Evolutionary conservation across 2,113 vertebrate species (phyloP).

Genomic region (Pangasianodon gigas): DNA sequence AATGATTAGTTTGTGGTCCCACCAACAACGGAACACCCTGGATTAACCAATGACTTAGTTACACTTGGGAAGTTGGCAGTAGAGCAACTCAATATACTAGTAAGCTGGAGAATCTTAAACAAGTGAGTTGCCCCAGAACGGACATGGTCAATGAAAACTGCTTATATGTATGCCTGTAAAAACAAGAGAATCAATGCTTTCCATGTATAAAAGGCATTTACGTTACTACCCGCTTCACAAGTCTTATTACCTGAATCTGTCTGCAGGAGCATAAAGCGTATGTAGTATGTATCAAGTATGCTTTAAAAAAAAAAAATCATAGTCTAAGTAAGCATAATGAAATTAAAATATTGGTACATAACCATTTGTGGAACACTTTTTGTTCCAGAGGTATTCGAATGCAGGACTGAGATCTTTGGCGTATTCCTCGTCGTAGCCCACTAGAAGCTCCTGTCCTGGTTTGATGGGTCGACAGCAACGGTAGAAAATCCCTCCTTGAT

Average conservation of each 20-base stretch:
- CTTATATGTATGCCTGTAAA: background rate
- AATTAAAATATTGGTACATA: constrained; percentile 11
- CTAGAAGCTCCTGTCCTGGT: constrained; percentile 22
- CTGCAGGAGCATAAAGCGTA: background rate
- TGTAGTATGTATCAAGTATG: background rate
- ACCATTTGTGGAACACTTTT: constrained; percentile 25
- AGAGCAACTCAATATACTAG: background rate
- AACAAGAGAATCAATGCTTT: background rate
- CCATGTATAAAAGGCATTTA: background rate
- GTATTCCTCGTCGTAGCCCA: constrained; percentile 18
- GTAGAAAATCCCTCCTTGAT: constrained; percentile 13
- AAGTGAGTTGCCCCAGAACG: background rate
- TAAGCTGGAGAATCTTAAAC: background rate
- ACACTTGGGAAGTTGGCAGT: background rate
- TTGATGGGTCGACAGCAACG: constrained; percentile 14
- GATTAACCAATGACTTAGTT: background rate
- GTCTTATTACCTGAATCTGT: background rate
- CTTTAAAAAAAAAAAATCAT: background rate
- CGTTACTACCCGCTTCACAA: background rate
- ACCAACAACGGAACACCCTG: background rate
- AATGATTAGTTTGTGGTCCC: background rate
- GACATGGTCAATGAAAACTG: background rate
- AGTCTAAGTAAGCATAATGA: background rate
- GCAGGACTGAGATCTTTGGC: constrained; percentile 21
- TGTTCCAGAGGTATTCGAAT: constrained; percentile 21